Percentiles rank a stretch among this genome's conserved stretches.
Conservation (phyloP, 2,113 vertebrate genomes). For the Rousettus leschenaultii region DNA sequence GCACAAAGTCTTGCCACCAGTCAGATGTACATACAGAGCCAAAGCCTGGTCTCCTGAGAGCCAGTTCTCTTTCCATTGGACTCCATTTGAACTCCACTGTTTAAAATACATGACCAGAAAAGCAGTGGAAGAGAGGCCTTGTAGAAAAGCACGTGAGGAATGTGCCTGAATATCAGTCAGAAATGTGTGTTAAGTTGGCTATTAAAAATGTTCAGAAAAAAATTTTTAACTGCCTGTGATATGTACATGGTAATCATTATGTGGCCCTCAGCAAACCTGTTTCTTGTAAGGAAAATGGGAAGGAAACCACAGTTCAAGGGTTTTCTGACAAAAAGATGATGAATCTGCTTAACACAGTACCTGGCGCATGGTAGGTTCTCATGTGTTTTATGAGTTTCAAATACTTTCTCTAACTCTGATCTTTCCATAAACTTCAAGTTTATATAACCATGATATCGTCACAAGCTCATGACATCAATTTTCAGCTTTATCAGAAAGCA, state of each 20-base stretch:
- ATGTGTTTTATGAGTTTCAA: background rate
- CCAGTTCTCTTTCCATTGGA: background rate
- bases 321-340: background rate
- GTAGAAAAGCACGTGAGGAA: background rate
- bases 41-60: background rate
- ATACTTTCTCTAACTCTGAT: background rate
- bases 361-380: background rate
- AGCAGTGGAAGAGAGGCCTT: rapidly evolving
- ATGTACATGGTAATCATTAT: rapidly evolving
- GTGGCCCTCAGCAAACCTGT: background rate
- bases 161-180: background rate
- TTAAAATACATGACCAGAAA: background rate
- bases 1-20: background rate
- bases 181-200: background rate
- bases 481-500: background rate
- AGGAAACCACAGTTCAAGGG: background rate
- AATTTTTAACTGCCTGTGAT: background rate
- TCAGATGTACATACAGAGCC: background rate
- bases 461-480: background rate
- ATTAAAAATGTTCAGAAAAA: background rate
- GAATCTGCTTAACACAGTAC: background rate
- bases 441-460: background rate
- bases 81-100: rapidly evolving
- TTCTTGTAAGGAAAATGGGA: background rate
- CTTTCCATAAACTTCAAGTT: background rate